Percentiles rank a stretch among this genome's conserved stretches.
These are phyloP conservation scores for Alosa sapidissima DNA, from an alignment of 2,797 vertebrate genomes.

Conservation along the genomic window DNA sequence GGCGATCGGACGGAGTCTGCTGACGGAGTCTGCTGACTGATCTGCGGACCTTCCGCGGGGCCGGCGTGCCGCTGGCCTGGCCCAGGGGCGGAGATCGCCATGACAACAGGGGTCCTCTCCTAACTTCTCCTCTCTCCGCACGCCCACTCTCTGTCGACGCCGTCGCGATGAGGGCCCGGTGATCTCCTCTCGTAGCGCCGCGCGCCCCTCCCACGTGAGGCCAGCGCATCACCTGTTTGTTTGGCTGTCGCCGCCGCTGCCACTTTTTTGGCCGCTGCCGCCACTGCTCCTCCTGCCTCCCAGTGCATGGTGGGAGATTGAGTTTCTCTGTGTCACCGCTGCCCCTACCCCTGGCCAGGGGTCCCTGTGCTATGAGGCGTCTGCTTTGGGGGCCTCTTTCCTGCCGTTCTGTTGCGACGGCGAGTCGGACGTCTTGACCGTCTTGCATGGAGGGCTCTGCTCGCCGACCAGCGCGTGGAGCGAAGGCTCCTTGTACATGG, in stretches of 20 bases:
- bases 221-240: background rate
- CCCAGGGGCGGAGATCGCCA: background rate
- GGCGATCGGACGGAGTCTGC: background rate
- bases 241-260: background rate
- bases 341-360: constrained; percentile 67
- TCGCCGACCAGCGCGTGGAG: constrained; percentile 84
- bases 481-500: constrained; percentile 98
- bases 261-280: background rate
- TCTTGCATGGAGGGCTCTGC: constrained; percentile 78
- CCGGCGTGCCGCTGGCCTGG: background rate
- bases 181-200: background rate
- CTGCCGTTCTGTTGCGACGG: constrained; percentile 67
- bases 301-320: constrained; percentile 42
- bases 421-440: constrained; percentile 74
- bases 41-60: background rate
- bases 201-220: background rate
- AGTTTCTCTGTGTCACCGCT: constrained; percentile 58
- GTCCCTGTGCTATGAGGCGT: constrained; percentile 76
- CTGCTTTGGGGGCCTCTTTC: constrained; percentile 73
- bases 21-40: background rate
- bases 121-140: background rate
- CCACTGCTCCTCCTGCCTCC: constrained; percentile 9
- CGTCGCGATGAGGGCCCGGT: background rate
- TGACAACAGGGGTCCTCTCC: background rate
- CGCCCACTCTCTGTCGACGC: background rate